A percentile compares a stretch with the other conserved stretches of the same genome.
Conservation (phyloP, 2,888 invertebrate genomes). For the Microctonus aethiopoides region DNA sequence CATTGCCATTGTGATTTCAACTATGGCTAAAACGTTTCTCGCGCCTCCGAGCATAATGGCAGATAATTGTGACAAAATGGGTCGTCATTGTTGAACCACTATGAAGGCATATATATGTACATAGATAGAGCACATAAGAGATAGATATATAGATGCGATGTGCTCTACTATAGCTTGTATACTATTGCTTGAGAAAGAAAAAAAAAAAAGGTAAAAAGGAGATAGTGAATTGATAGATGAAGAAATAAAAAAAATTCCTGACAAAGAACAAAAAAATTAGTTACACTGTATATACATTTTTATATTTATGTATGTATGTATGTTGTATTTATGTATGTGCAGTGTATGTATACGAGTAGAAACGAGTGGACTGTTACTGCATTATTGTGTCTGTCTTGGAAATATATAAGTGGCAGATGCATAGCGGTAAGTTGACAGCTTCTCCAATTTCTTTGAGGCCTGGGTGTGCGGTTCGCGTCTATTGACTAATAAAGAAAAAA, state of each 20-base stretch:
- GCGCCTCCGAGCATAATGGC: constrained; percentile 55
- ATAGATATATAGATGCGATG: no score
- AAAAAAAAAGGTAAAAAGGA: constrained; percentile 37
- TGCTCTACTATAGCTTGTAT: no score
- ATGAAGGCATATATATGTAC: constrained; percentile 6
- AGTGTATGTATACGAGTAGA: neutral
- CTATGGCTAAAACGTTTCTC: constrained; percentile 57
- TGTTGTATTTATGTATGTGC: no score
- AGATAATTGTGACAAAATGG: constrained; percentile 66
- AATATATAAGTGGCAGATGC: constrained; percentile 66
- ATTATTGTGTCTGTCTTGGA: constrained; percentile 55
- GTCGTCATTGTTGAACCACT: constrained; percentile 58
- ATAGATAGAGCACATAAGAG: constrained; percentile 15
- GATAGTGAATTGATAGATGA: constrained; percentile 16
- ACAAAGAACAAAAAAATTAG: constrained; percentile 6
- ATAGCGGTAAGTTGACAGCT: constrained; percentile 63
- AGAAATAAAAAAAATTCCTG: constrained; percentile 25
- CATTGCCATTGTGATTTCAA: constrained; percentile 35
- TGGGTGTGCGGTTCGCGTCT: neutral
- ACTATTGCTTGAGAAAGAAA: neutral
- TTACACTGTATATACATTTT: neutral
- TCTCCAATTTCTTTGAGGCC: constrained; percentile 58
- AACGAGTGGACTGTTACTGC: constrained; percentile 57
- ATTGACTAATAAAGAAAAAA: neutral
- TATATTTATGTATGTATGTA: no score